Conservation (phyloP, 2,113 vertebrate genomes). For the Phyllostomus discolor region DNA sequence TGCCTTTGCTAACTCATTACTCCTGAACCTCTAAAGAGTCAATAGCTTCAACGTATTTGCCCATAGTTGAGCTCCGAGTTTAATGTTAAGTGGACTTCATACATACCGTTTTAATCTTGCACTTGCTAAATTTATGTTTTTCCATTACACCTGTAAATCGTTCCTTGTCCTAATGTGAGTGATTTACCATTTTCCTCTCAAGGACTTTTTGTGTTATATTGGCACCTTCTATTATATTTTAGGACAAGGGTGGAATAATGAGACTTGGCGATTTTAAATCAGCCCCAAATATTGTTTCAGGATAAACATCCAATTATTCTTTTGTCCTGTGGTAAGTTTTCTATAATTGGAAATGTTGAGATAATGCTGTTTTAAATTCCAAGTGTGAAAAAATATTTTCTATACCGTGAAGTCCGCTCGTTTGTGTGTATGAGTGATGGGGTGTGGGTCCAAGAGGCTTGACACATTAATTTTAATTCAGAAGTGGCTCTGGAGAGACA, state of each 20-base stretch:
- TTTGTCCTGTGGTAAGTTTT: conserved; percentile 19
- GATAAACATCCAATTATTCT: conserved; percentile 37
- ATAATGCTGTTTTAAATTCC: conserved; percentile 66
- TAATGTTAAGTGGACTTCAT: background rate
- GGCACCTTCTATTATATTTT: conserved; percentile 24
- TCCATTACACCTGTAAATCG: conserved; percentile 25
- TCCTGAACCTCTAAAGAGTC: background rate
- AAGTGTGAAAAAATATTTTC: conserved; percentile 60
- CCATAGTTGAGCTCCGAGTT: background rate
- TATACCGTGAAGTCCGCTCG: conserved; percentile 23
- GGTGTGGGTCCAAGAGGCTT: conserved; percentile 61
- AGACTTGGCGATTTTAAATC: conserved; percentile 45
- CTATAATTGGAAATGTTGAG: conserved; percentile 52
- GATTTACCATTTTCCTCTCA: conserved; percentile 45
- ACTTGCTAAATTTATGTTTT: conserved; percentile 45
- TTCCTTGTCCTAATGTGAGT: conserved; percentile 27
- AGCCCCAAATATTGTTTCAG: conserved; percentile 37
- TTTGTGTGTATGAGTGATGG: conserved; percentile 62
- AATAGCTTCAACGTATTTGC: background rate
- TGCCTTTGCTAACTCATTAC: background rate
- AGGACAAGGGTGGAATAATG: conserved; percentile 37
- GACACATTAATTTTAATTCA: conserved; percentile 76
- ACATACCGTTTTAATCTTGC: conserved; percentile 53
- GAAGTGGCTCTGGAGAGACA: conserved; percentile 56
- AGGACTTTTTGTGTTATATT: conserved; percentile 33